Evolutionary conservation across 2,797 vertebrate species (phyloP).

Genomic region (Capromys pilorides): DNA sequence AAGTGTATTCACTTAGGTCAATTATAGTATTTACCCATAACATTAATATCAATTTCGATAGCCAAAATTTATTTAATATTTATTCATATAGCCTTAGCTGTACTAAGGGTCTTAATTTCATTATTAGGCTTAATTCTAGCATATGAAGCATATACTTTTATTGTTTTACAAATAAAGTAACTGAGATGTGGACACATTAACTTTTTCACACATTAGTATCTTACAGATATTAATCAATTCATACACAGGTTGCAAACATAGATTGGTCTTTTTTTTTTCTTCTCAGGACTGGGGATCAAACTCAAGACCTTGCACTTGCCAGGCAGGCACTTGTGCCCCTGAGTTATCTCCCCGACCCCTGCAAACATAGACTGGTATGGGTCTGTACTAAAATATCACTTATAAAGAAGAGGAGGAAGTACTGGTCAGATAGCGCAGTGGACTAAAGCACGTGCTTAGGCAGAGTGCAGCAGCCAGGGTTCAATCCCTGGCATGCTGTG

Average conservation of each 20-base stretch:
- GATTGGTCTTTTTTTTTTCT: too few relatives aligned
- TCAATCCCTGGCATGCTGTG: too few relatives aligned
- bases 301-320: too few relatives aligned
- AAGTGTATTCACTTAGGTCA: not conserved
- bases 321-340: too few relatives aligned
- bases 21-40: not conserved
- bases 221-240: not conserved
- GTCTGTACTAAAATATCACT: not conserved
- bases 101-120: not conserved
- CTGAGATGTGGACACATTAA: conserved; percentile 2
- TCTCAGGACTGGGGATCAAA: too few relatives aligned
- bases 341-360: too few relatives aligned
- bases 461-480: too few relatives aligned
- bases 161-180: not conserved
- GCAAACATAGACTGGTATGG: not conserved
- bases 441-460: too few relatives aligned
- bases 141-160: not conserved
- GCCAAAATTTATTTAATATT: conserved; percentile 33
- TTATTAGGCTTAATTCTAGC: conserved; percentile 32
- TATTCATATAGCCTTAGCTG: not conserved
- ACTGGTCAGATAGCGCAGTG: too few relatives aligned
- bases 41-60: not conserved
- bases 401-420: not conserved
- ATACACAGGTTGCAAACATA: not conserved
- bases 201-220: not conserved